Evolutionary conservation across 2,113 vertebrate genomes (phyloP).

Genomic region (Egretta garzetta): DNA sequence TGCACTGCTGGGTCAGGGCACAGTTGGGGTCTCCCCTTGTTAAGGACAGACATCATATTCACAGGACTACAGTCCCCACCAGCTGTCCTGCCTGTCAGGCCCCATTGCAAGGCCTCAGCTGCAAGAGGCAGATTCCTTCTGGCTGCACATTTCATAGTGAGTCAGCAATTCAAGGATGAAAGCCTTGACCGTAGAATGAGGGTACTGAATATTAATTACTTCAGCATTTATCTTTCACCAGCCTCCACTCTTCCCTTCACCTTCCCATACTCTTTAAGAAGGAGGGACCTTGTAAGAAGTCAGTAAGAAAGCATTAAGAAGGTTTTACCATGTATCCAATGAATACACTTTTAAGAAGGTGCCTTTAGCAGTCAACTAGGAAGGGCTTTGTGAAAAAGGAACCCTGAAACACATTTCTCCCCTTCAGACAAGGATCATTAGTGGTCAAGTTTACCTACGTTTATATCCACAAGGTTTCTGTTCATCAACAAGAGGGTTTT

Average conservation of each 20-base stretch:
- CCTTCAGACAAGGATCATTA: neutral
- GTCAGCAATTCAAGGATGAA: neutral
- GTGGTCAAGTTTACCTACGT: neutral
- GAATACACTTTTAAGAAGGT: neutral
- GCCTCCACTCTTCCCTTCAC: neutral
- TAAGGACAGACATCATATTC: neutral
- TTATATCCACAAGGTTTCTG: neutral
- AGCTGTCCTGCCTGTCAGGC: neutral
- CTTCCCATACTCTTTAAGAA: neutral
- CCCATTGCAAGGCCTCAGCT: neutral
- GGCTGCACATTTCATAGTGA: neutral
- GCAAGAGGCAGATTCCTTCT: neutral
- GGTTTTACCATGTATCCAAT: neutral
- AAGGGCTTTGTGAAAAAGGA: neutral
- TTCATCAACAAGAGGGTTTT: neutral
- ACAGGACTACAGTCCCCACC: neutral
- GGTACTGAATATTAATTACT: neutral
- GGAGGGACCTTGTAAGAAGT: fast-evolving
- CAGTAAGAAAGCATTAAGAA: neutral
- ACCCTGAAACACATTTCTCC: neutral
- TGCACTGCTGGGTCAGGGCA: fast-evolving
- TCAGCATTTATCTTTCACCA: neutral
- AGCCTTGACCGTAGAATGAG: neutral
- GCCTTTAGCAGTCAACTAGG: neutral
- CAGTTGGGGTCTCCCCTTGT: fast-evolving